These are phyloP conservation scores for Lithobates sylvaticus DNA, from an alignment of 2,797 vertebrate genomes.

Conservation along the genomic window DNA sequence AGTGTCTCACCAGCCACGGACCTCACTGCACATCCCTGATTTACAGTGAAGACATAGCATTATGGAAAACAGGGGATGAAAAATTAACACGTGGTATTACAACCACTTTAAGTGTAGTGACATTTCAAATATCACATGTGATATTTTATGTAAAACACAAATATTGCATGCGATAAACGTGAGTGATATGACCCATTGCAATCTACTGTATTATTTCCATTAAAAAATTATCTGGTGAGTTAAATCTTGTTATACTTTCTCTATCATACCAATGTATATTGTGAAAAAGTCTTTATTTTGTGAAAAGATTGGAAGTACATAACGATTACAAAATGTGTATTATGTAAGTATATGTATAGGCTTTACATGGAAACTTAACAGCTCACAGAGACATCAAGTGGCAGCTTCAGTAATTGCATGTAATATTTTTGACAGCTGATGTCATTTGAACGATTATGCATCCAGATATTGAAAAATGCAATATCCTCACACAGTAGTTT, in stretches of 20 bases:
- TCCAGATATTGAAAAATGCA: neutral
- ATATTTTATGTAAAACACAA: no score
- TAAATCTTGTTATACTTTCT: neutral
- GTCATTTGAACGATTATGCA: neutral
- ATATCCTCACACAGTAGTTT: neutral
- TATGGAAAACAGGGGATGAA: no score
- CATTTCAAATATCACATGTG: no score
- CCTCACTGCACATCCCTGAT: no score
- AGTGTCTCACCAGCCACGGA: no score
- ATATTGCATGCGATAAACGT: no score
- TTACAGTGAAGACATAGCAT: no score
- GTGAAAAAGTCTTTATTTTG: neutral
- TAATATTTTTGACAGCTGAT: neutral
- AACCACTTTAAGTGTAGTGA: no score
- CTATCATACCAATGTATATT: neutral
- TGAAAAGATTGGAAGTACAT: neutral
- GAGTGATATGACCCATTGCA: no score
- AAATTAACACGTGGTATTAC: no score
- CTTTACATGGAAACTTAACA: neutral
- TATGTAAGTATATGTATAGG: neutral
- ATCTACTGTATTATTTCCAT: no score
- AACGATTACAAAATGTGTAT: neutral
- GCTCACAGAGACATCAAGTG: constrained; percentile 8
- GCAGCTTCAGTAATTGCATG: neutral
- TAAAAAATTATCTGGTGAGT: neutral